Base-by-base conservation (phyloP, 2,797 vertebrate species). In the Antrozous pallidus region DNA sequence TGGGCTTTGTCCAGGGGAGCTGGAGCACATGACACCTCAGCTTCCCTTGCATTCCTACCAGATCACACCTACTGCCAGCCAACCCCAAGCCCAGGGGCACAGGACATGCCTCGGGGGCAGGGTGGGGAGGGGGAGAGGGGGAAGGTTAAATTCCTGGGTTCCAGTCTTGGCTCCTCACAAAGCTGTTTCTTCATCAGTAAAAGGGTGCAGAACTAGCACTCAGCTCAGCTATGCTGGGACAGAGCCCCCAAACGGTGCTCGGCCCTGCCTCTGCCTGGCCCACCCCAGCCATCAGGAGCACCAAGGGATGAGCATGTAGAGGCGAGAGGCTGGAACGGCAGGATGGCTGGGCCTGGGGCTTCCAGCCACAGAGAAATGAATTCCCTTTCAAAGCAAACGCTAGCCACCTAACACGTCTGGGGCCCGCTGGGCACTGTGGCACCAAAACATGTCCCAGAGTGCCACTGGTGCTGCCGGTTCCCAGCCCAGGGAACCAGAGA, bases 21-120 rank as follows among this genome's bases (percentile, higher is more conserved):
- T 45, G 28, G 56, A 74, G 70, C 73, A 85, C 22, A 17, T 31
- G 81, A 93, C 77, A 77, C 54, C 70, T 77, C 54, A 51, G 74
- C 77, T 70, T 95, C 58, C 90, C 51, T 69, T 40, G 24, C 42
- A 90, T 90, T 91, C 85, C 90, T 47, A 12, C 6, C 33, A 31
- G 85, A 40, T 89, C 78, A 86, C 0, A 0, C 49, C 80, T 5
- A 26, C 24, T 74, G 77, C 56, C 94, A 93, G 63, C 83, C 28
- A 69, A 89, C 83, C 61, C 69, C 22, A 14, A 9, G 38, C 70
- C 61, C 33, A 10, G 61, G 79, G 42, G 45, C 49, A 36, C 81
- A 86, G 6, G 47, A 38, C 18, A n/a, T 8, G 36, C 36, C 51
- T 67, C 42, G 5, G 42, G 10, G 10, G 20, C 20, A 11, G 54